Conservation (phyloP, 2,797 vertebrate species). For the Ibycter americanus region DNA sequence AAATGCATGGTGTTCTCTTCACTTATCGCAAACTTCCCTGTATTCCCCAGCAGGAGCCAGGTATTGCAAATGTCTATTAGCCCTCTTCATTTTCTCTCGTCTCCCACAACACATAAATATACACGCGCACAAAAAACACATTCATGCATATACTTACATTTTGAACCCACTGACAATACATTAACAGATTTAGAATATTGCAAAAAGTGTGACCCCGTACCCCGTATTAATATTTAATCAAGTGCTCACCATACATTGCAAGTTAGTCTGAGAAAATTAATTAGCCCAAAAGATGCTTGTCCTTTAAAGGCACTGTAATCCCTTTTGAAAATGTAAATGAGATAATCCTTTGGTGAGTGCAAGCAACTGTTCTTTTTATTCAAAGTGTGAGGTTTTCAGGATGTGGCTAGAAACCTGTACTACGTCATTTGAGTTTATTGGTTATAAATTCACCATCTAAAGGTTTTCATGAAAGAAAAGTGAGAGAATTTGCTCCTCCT, state of each 20-base stretch:
- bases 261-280: conserved; percentile 56
- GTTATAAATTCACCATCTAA: conserved; percentile 11
- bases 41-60: background rate
- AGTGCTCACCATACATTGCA: background rate
- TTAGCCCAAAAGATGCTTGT: conserved; percentile 58
- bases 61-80: background rate
- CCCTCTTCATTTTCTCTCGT: conserved; percentile 1
- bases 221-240: conserved; percentile 57
- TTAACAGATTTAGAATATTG: conserved; percentile 15
- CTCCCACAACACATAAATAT: background rate
- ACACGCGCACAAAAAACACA: background rate
- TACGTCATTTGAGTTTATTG: background rate
- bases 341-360: conserved; percentile 9
- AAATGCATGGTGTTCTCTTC: background rate
- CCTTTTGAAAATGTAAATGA: conserved; percentile 71
- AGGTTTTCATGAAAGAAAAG: background rate
- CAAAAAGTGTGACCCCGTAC: conserved; percentile 15
- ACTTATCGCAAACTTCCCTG: background rate
- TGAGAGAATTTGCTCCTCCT: background rate
- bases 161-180: background rate
- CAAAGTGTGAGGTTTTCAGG: background rate
- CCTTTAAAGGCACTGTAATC: conserved; percentile 66
- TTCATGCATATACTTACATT: background rate
- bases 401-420: background rate
- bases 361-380: conserved; percentile 34